phyloP scores from a whole-genome alignment of 2,797 vertebrate species.

The Tauraco hartlaubi region DNA sequence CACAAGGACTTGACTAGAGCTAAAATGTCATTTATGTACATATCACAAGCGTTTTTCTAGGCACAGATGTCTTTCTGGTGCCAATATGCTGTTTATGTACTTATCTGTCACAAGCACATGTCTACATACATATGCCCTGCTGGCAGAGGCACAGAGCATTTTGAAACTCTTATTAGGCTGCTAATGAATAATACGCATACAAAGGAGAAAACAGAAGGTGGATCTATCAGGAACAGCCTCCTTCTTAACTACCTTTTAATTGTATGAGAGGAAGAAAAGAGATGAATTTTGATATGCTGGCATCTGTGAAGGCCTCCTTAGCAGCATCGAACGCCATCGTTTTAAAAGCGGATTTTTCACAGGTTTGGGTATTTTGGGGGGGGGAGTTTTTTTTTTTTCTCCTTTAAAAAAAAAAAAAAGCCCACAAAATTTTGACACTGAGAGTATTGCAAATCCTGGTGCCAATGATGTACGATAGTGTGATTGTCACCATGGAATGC shows the following conservation, averaged over 20 bases:
- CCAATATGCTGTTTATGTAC: conserved; percentile 81
- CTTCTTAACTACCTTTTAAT: conserved; percentile 80
- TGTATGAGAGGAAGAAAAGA: conserved; percentile 77
- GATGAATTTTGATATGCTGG: conserved; percentile 72
- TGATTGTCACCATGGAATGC: conserved; percentile 83
- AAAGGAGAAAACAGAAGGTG: conserved; percentile 78
- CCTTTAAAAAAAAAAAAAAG: neutral
- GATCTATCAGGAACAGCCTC: conserved; percentile 73
- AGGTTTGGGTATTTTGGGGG: conserved; percentile 68
- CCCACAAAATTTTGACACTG: conserved; percentile 74
- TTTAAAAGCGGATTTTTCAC: conserved; percentile 76
- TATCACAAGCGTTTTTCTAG: conserved; percentile 77
- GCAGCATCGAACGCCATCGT: conserved; percentile 63
- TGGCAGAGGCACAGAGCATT: conserved; percentile 76
- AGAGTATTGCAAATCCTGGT: conserved; percentile 82
- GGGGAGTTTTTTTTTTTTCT: conserved; percentile 12
- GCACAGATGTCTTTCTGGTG: conserved; percentile 80
- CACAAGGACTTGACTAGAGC: conserved; percentile 77
- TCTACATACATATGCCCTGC: conserved; percentile 81
- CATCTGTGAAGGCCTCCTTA: conserved; percentile 76
- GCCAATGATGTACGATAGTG: conserved; percentile 79
- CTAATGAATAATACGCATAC: conserved; percentile 81
- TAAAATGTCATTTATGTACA: conserved; percentile 79
- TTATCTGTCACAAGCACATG: conserved; percentile 79
- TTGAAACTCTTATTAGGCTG: conserved; percentile 74